Percentiles rank a stretch among this genome's conserved stretches.
Conservation (phyloP, 2,888 invertebrate species). For the Morpho helenor region DNA sequence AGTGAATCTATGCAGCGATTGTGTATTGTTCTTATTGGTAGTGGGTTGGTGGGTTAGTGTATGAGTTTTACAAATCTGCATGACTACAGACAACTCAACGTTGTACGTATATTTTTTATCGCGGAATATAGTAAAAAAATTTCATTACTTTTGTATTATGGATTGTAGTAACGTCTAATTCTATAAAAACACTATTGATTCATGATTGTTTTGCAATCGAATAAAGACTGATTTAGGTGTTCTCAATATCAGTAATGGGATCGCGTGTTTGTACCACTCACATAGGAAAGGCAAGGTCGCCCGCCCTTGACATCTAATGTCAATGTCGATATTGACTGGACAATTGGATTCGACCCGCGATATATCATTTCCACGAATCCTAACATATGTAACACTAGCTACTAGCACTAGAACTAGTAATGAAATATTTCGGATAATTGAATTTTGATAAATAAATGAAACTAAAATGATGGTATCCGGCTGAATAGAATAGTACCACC, state of each 20-base stretch:
- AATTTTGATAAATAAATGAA: too few species aligned
- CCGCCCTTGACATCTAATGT: constrained; percentile 19
- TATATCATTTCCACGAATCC: constrained; percentile 2
- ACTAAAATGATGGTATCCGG: too few species aligned
- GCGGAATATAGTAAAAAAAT: too few species aligned
- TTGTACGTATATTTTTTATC: too few species aligned
- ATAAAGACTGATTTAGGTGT: not conserved
- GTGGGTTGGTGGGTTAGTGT: too few species aligned
- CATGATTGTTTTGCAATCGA: not conserved
- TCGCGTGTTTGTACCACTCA: constrained; percentile 27
- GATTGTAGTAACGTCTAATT: not conserved
- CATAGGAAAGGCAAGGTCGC: constrained; percentile 13
- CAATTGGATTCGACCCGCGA: constrained; percentile 4
- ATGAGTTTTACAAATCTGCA: too few species aligned
- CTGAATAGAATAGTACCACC: too few species aligned
- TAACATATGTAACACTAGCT: not conserved
- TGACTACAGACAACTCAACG: too few species aligned
- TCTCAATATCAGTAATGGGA: constrained; percentile 20
- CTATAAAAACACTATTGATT: not conserved
- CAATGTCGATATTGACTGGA: constrained; percentile 20
- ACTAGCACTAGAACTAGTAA: not conserved
- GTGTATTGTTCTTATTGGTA: too few species aligned
- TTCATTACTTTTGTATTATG: not conserved
- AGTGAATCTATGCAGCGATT: too few species aligned
- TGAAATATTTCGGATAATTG: too few species aligned